Percentiles rank a stretch among this genome's conserved stretches.
Evolutionary conservation across 2,113 vertebrate genomes (phyloP).

Genomic region (Zosterops lateralis): DNA sequence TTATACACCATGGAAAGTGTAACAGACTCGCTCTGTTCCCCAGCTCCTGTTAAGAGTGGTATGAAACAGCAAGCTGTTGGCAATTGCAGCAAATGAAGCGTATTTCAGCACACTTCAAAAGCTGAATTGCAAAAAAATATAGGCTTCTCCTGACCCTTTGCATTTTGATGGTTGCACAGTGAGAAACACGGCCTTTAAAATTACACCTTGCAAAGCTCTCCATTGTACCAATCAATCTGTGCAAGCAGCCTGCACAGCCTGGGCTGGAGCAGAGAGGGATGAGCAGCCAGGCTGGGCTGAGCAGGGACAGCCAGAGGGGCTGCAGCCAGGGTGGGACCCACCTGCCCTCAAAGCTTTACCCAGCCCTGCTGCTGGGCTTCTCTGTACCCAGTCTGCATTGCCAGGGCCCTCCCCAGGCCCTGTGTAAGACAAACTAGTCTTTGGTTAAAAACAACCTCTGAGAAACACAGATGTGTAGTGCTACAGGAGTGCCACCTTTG

Average conservation of each 20-base stretch:
- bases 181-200: constrained; percentile 66
- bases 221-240: constrained; percentile 54
- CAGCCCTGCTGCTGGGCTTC: background rate
- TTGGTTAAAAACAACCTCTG: background rate
- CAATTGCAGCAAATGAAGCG: constrained; percentile 63
- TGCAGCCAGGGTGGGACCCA: background rate
- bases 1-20: constrained; percentile 45
- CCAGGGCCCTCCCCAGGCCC: background rate
- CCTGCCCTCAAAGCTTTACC: background rate
- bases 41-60: constrained; percentile 38
- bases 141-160: constrained; percentile 71
- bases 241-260: background rate
- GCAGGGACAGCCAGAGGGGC: rapidly evolving
- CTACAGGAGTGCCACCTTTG: background rate
- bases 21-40: constrained; percentile 42
- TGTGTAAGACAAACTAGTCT: background rate
- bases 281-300: background rate
- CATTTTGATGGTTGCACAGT: constrained; percentile 69
- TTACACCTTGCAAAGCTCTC: constrained; percentile 65
- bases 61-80: constrained; percentile 60
- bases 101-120: constrained; percentile 67
- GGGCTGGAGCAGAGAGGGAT: background rate
- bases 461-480: background rate
- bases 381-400: background rate
- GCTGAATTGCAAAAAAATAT: constrained; percentile 69